phyloP scores from a whole-genome alignment of 2,113 vertebrate genomes.

The Psilopsiagon aurifrons region DNA sequence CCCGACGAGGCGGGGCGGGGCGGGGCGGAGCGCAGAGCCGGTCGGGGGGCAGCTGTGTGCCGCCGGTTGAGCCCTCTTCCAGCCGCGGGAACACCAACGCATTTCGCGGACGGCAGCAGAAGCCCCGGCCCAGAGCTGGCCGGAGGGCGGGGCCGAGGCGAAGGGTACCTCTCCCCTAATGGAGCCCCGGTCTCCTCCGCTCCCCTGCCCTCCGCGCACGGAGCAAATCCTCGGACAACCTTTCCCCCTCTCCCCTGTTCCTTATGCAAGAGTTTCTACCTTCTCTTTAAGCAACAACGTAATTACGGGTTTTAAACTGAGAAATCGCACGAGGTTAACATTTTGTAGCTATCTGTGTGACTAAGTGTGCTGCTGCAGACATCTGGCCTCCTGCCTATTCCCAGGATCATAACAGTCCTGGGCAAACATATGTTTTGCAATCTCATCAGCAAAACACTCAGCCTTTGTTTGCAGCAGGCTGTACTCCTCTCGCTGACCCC shows the following conservation, averaged over 20 bases:
- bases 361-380: not conserved
- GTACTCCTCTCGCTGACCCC: not conserved
- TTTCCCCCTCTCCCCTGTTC: no score
- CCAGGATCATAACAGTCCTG: conserved; percentile 46
- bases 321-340: not conserved
- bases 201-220: no score
- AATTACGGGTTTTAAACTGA: not conserved
- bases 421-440: conserved; percentile 68
- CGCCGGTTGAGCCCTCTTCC: rapidly evolving
- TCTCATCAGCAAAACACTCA: conserved; percentile 61
- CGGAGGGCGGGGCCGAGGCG: not conserved
- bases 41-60: not conserved
- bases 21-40: not conserved
- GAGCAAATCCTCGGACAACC: not conserved
- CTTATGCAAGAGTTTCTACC: not conserved
- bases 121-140: not conserved
- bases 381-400: conserved; percentile 40
- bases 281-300: not conserved
- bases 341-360: conserved; percentile 5
- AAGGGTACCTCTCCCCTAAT: no score
- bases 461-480: conserved; percentile 60
- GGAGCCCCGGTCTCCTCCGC: not conserved
- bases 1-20: no score
- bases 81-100: rapidly evolving
- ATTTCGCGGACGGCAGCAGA: rapidly evolving